Base-by-base conservation (phyloP, 2,113 vertebrate genomes). In the Parotia lawesii region DNA sequence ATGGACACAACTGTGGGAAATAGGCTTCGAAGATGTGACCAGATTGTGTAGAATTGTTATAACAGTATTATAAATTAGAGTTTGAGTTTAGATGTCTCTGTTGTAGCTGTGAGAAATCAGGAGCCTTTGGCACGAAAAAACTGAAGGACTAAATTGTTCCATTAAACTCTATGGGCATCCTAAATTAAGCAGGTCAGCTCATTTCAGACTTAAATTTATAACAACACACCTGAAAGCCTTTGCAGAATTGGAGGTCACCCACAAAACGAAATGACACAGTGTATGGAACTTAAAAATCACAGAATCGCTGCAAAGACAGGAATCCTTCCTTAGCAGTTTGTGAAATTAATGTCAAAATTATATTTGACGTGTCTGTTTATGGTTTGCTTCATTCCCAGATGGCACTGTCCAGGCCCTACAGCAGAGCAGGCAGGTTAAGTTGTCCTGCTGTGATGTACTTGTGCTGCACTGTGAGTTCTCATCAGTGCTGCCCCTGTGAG, bases 181-280 rank as follows among this genome's bases (percentile, higher is more conserved):
- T 61, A 35, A 74, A 77, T 93, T 94, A 93, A 93, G 87, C 65
- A 91, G 85, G 90, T 87, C 80, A 93, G 60, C 81, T 84, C 64
- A 53, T 80, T 86, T 73, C 76, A 71, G 50, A 42, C 84, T 94
- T 61, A 65, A 86, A 80, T 93, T 94, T 84, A 12, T 50, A 73
- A n/a, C 45, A 70, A 6, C 38, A 50, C 35, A 74, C n/a, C 19
- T 91, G 66, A 89, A 94, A 89, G 8, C 58, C 42, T 94, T 74
- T 81, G 73, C 51, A 62, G 54, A 64, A 48, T 84, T 74, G 90
- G 85, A 91, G 73, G 73, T 91, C 81, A 84, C 69, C 56, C 6
- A 23, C 89, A 65, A 83, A 94, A 47, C 19, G 21, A 51, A 58
- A 35, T 2, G 12, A 47, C 38, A 45, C 11, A 24, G 16, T 35